Base-by-base conservation (phyloP, 2,113 vertebrate genomes). In the Abramis brama region DNA sequence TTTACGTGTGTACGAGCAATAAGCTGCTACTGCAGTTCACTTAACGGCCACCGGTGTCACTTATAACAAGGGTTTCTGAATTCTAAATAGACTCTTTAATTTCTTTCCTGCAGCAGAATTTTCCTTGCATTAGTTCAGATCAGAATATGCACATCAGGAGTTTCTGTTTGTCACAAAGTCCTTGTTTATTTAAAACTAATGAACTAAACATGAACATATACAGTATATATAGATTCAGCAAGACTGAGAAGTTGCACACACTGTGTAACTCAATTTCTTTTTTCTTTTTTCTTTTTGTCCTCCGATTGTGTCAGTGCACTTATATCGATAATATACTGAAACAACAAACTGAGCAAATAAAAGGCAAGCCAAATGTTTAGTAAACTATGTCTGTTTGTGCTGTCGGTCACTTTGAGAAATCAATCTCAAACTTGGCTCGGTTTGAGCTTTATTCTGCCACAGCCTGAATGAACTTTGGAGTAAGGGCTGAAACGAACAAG, bases 391-490 rank as follows among this genome's bases (percentile, higher is more conserved):
- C 4, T 33, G 50, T 55, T 77, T 21, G 6, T 36, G 52, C 75
- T 21, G 0, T 33, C 0, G 3, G 30, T 33, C 30, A 0, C 2
- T 33, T 33, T 33, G 30, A 33, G 62, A 23, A 33, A 78, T 78
- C 50, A 13, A 23, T 55, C 9, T 23, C 30, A 75, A 36, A 59
- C 19, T 57, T 6, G 19, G 6, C 55, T n/a, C 68, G 43, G 1
- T 23, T 36, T 50, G 47, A 33, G 27, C 30, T 36, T 21, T 23
- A 39, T 39, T 70, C 33, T 39, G 33, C 19, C 33, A 33, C 27
- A 71, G 86, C 89, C 88, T 94, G 92, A 52, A 59, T 94, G 93
- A 91, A 94, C 95, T 94, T 95, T 95, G 94, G 87, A 92, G 88
- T 90, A 36, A 0, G 87, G 86, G 82, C 77, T 89, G 74, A 70